Evolutionary conservation across 2,888 invertebrate genomes (phyloP).

Genomic region (Volucella inanis): DNA sequence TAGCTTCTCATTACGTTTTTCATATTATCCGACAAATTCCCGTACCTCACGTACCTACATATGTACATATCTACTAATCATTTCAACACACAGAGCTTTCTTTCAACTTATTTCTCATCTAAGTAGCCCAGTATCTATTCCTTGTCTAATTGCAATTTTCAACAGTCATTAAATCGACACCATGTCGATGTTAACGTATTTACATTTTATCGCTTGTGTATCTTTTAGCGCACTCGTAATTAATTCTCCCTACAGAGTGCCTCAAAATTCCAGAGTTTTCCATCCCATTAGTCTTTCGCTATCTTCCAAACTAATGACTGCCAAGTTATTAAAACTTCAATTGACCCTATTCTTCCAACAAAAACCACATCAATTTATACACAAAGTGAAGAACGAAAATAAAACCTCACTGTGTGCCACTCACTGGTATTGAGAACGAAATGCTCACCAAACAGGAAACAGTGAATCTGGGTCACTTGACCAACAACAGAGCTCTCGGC

Average conservation of each 20-base stretch:
- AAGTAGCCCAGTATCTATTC: no score
- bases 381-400: slow-evolving; percentile 7
- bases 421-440: slow-evolving; percentile 38
- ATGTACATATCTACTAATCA: no score
- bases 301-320: slow-evolving; percentile 33
- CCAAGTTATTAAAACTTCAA: slow-evolving; percentile 53
- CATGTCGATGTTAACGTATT: no score
- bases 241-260: neutral
- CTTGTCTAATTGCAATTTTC: no score
- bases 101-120: no score
- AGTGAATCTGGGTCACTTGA: slow-evolving; percentile 68
- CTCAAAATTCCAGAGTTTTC: neutral
- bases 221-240: no score
- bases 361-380: slow-evolving; percentile 26
- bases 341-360: slow-evolving; percentile 45
- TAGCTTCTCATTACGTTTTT: no score
- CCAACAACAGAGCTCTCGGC: slow-evolving; percentile 48
- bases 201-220: no score
- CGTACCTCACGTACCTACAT: no score
- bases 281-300: slow-evolving; percentile 8
- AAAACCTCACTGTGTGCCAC: neutral
- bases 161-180: no score
- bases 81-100: no score
- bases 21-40: no score
- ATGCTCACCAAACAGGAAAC: slow-evolving; percentile 60